Percentiles rank a stretch among this genome's conserved stretches.
These are phyloP conservation scores for Taeniopygia guttata DNA, from an alignment of 2,797 vertebrate species.

Conservation along the genomic window DNA sequence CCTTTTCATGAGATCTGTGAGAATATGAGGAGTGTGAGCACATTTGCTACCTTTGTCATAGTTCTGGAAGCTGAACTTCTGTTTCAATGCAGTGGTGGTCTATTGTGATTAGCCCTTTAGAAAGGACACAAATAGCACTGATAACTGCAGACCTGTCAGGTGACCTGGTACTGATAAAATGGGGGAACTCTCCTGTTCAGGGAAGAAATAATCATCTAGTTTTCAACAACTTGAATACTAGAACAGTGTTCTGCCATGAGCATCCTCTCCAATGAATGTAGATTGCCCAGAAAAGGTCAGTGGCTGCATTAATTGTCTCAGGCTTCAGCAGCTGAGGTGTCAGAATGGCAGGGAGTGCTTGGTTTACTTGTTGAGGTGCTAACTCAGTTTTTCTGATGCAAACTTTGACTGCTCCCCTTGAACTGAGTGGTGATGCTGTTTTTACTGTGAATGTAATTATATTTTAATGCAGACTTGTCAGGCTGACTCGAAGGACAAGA, in stretches of 20 bases:
- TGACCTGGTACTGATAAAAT: background rate
- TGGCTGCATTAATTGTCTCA: background rate
- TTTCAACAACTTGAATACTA: background rate
- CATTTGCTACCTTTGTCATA: background rate
- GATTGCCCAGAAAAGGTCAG: background rate
- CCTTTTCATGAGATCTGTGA: background rate
- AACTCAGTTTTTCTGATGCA: background rate
- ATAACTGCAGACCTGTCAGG: background rate
- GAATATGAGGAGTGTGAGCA: background rate
- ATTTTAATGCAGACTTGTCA: conserved; percentile 75
- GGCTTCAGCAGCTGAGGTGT: background rate
- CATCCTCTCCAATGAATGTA: background rate
- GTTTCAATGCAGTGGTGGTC: background rate
- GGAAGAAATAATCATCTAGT: background rate
- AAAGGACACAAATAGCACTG: background rate
- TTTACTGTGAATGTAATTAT: background rate
- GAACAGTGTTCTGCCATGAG: background rate
- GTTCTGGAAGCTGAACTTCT: background rate
- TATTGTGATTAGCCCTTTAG: background rate
- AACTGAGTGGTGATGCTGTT: background rate
- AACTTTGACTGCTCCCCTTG: background rate
- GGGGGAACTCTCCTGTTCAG: background rate
- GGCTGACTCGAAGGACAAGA: conserved; percentile 91
- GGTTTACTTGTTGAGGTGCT: background rate
- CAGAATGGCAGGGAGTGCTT: too few relatives aligned